Percentiles rank a stretch among this genome's conserved stretches.
phyloP scores from a whole-genome alignment of 2,113 vertebrate genomes.

The Melanotaenia duboulayi region DNA sequence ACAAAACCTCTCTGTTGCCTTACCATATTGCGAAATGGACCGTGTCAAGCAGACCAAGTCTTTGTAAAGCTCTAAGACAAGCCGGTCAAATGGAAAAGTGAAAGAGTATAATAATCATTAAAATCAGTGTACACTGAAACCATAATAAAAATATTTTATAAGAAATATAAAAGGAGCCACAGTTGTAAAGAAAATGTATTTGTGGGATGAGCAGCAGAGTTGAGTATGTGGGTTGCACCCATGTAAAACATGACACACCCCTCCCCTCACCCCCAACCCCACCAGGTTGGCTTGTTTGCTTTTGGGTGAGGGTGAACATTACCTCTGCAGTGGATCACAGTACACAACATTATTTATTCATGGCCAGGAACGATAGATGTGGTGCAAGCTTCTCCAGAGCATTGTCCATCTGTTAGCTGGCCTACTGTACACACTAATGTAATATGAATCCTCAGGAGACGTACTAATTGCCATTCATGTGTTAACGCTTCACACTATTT shows the following conservation, averaged over 20 bases:
- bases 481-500: constrained; percentile 69
- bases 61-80: too few relatives aligned
- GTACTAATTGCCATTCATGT: constrained; percentile 61
- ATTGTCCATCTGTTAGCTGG: constrained; percentile 74
- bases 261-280: neutral
- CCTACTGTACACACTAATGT: constrained; percentile 68
- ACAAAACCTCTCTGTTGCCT: too few relatives aligned
- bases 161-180: neutral
- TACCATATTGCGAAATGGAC: too few relatives aligned
- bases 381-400: constrained; percentile 58
- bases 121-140: too few relatives aligned
- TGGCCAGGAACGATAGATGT: constrained; percentile 50
- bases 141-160: too few relatives aligned
- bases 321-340: constrained; percentile 59
- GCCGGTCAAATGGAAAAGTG: too few relatives aligned
- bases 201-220: too few relatives aligned
- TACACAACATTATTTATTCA: constrained; percentile 74
- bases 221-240: too few relatives aligned
- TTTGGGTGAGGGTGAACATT: constrained; percentile 43
- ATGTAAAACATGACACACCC: too few relatives aligned
- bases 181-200: too few relatives aligned
- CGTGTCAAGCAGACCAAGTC: too few relatives aligned
- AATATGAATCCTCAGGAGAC: constrained; percentile 67
- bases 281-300: constrained; percentile 25
- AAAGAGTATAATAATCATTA: too few relatives aligned